Conservation (phyloP, 2,797 vertebrate genomes). For the Typhlichthys subterraneus region DNA sequence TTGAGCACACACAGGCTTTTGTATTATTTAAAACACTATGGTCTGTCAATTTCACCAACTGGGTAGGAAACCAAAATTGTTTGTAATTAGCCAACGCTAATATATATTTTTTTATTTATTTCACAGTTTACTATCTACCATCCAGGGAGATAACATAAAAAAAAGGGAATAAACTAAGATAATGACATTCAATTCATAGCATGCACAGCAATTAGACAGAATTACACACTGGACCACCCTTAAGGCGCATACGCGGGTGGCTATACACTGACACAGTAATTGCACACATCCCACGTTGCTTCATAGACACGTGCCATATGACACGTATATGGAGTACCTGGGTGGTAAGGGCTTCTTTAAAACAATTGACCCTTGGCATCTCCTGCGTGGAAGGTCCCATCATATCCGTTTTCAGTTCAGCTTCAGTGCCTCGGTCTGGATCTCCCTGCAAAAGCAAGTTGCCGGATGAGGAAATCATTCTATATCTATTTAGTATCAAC, state of each 20-base stretch:
- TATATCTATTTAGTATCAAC: not conserved
- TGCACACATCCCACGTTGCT: slow-evolving; percentile 17
- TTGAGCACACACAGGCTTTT: slow-evolving; percentile 25
- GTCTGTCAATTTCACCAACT: slow-evolving; percentile 22
- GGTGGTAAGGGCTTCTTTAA: slow-evolving; percentile 25
- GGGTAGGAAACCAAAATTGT: slow-evolving; percentile 9
- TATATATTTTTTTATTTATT: not conserved
- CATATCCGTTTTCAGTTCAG: slow-evolving; percentile 41
- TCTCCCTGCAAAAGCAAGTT: slow-evolving; percentile 52
- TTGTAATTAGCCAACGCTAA: not conserved
- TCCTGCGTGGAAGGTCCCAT: slow-evolving; percentile 13
- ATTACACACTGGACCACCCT: slow-evolving; percentile 1
- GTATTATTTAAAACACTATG: slow-evolving; percentile 16
- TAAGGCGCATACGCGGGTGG: slow-evolving; percentile 3
- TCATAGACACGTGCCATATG: slow-evolving; percentile 3
- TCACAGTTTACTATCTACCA: not conserved
- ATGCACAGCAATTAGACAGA: slow-evolving; percentile 22
- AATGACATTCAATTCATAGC: slow-evolving; percentile 25
- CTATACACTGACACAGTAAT: slow-evolving; percentile 20
- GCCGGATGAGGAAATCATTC: not conserved
- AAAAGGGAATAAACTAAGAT: slow-evolving; percentile 14
- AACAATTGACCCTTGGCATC: slow-evolving; percentile 17
- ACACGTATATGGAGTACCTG: slow-evolving; percentile 50
- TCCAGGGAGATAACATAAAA: slow-evolving; percentile 4
- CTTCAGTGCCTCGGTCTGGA: slow-evolving; percentile 23